A percentile compares a stretch with the other conserved stretches of the same genome.
These are phyloP conservation scores for Notamacropus eugenii DNA, from an alignment of 2,797 vertebrate species.

Conservation along the genomic window DNA sequence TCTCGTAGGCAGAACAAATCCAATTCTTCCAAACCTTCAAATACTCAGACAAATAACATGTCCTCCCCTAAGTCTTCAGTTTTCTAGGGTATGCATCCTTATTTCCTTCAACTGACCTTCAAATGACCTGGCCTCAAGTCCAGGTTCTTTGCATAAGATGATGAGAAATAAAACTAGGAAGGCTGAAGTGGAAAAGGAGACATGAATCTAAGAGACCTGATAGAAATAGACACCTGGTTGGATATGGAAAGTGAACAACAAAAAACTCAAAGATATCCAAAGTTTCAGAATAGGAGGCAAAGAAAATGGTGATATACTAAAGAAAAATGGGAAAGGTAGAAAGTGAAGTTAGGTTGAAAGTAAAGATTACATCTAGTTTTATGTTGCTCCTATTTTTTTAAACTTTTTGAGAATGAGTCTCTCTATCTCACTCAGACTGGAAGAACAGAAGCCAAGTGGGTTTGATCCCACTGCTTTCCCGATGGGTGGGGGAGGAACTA, in stretches of 20 bases:
- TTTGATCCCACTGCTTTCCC: neutral
- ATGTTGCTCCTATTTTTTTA: neutral
- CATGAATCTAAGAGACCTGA: constrained; percentile 3
- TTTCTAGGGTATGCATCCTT: neutral
- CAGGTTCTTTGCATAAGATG: neutral
- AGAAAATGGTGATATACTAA: neutral
- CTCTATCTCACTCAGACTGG: neutral
- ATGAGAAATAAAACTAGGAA: neutral
- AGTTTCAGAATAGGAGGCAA: neutral
- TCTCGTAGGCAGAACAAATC: neutral
- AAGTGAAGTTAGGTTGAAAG: neutral
- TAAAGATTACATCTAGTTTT: neutral
- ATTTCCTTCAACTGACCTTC: no score
- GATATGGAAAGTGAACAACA: neutral
- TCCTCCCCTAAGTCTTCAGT: neutral
- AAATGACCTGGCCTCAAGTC: no score
- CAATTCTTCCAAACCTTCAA: neutral
- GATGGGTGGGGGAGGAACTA: neutral
- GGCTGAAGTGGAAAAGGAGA: neutral
- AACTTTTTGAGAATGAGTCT: neutral
- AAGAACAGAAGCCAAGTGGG: neutral
- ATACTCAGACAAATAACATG: neutral
- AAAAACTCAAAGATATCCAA: neutral
- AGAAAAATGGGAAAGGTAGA: neutral
- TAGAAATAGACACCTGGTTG: neutral